Evolutionary conservation across 2,888 invertebrate genomes (phyloP).

Genomic region (Teleiodes luculella): DNA sequence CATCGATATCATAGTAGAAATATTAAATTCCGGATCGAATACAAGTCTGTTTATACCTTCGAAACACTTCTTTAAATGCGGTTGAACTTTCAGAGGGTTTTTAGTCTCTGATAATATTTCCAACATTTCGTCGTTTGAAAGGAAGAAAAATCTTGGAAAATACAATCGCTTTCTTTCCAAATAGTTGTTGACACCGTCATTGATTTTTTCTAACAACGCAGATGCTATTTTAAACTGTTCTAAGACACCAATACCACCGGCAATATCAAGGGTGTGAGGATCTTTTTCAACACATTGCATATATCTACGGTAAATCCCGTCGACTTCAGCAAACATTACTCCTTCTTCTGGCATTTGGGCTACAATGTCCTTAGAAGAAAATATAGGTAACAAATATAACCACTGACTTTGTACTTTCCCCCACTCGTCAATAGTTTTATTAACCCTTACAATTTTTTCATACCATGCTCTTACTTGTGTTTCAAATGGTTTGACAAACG

Average conservation of each 20-base stretch:
- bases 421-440: conserved; percentile 89
- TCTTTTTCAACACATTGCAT: conserved; percentile 82
- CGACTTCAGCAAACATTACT: conserved; percentile 85
- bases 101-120: conserved; percentile 94
- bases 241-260: conserved; percentile 82
- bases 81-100: conserved; percentile 90
- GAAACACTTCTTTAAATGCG: conserved; percentile 92
- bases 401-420: conserved; percentile 91
- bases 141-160: conserved; percentile 93
- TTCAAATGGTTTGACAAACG: conserved; percentile 91
- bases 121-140: conserved; percentile 94
- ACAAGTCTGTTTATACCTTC: conserved; percentile 88
- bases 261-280: conserved; percentile 81
- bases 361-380: conserved; percentile 91
- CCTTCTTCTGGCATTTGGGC: conserved; percentile 93
- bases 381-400: conserved; percentile 91
- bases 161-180: conserved; percentile 90
- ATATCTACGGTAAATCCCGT: conserved; percentile 81
- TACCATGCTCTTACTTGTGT: conserved; percentile 85
- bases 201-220: conserved; percentile 86
- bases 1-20: conserved; percentile 87
- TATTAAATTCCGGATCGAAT: conserved; percentile 85
- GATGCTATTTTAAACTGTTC: conserved; percentile 85
- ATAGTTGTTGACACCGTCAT: conserved; percentile 89
- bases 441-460: conserved; percentile 83